These are phyloP conservation scores for Pelosia muscerda DNA, from an alignment of 2,888 invertebrate genomes.

Conservation along the genomic window DNA sequence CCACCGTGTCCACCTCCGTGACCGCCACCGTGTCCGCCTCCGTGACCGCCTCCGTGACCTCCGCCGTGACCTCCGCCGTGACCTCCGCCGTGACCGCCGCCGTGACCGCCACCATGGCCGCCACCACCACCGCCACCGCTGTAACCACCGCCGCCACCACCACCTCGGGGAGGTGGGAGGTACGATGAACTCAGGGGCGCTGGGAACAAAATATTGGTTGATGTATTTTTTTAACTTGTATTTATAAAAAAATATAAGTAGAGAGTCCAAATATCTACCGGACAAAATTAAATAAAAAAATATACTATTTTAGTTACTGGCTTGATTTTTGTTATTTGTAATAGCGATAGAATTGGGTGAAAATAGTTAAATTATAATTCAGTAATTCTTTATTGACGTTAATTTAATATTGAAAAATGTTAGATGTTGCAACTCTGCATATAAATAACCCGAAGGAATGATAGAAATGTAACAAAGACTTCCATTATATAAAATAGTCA, in stretches of 20 bases:
- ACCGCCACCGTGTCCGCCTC: slow-evolving; percentile 44
- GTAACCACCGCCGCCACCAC: slow-evolving; percentile 48
- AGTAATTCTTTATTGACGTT: too few relatives aligned
- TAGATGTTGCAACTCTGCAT: too few relatives aligned
- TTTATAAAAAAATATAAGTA: too few relatives aligned
- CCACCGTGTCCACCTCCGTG: slow-evolving; percentile 58
- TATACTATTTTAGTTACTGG: too few relatives aligned
- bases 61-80: slow-evolving; percentile 58
- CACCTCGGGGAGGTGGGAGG: slow-evolving; percentile 83
- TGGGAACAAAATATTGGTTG: slow-evolving; percentile 62
- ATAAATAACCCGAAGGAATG: too few relatives aligned
- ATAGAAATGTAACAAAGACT: too few relatives aligned
- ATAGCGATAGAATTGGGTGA: too few relatives aligned
- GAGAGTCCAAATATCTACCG: too few relatives aligned
- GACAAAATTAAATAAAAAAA: too few relatives aligned
- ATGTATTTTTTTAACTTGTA: slow-evolving; percentile 42
- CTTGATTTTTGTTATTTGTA: neutral
- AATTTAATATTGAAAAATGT: too few relatives aligned
- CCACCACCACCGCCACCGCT: slow-evolving; percentile 61
- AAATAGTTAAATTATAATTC: too few relatives aligned
- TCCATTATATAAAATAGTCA: too few relatives aligned
- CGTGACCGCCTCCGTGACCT: slow-evolving; percentile 58
- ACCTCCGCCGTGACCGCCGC: slow-evolving; percentile 63
- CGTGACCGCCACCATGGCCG: slow-evolving; percentile 37
- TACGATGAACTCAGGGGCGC: slow-evolving; percentile 87